Conservation (phyloP, 2,888 invertebrate genomes). For the Coremacera marginata region DNA sequence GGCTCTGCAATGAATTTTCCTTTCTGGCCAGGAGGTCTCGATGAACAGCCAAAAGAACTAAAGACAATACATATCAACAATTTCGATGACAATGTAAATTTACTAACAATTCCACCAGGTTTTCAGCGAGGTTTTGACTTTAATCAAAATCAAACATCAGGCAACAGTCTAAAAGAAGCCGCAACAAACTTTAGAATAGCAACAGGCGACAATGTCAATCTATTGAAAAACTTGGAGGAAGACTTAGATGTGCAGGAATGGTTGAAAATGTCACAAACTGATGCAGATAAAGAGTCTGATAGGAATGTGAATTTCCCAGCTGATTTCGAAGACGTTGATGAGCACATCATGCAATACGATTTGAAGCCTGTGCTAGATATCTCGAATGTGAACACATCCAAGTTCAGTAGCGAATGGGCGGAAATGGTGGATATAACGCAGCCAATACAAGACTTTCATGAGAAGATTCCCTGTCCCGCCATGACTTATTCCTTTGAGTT, state of each 20-base stretch:
- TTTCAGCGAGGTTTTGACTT: constrained; percentile 74
- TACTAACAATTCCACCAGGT: constrained; percentile 77
- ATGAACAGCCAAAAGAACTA: constrained; percentile 71
- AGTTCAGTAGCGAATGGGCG: constrained; percentile 80
- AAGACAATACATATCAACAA: constrained; percentile 67
- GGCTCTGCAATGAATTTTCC: constrained; percentile 86
- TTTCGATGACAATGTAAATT: constrained; percentile 65
- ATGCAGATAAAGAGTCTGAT: background rate
- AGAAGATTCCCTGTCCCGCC: constrained; percentile 86
- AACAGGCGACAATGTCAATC: constrained; percentile 57
- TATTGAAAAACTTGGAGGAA: constrained; percentile 62
- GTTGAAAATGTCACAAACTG: constrained; percentile 57
- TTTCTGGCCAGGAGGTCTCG: constrained; percentile 89
- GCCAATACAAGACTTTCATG: constrained; percentile 84
- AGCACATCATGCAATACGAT: constrained; percentile 64
- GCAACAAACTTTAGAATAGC: background rate
- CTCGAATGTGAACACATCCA: constrained; percentile 70
- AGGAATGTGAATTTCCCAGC: constrained; percentile 40
- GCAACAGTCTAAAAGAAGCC: constrained; percentile 46
- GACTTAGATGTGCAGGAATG: constrained; percentile 65
- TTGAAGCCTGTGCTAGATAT: constrained; percentile 78
- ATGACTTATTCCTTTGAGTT: constrained; percentile 90
- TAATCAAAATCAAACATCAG: constrained; percentile 54
- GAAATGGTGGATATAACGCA: constrained; percentile 85
- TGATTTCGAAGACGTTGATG: constrained; percentile 61